These are phyloP conservation scores for Blastobasis lacticolella DNA, from an alignment of 2,888 invertebrate genomes.

Conservation along the genomic window DNA sequence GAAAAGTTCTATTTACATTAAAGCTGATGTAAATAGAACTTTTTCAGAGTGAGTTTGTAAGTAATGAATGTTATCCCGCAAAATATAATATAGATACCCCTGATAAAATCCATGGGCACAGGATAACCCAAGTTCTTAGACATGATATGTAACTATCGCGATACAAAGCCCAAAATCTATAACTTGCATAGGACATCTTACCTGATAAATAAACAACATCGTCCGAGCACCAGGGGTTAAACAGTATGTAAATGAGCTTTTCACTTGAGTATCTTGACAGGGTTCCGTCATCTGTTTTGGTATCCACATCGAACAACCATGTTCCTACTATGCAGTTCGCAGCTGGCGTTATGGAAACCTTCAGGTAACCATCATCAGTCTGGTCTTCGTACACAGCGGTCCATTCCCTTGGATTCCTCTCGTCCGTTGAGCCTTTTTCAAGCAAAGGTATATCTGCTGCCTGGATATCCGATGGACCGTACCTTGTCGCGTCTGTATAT, in stretches of 20 bases:
- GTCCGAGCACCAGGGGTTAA: constrained; percentile 90
- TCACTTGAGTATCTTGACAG: constrained; percentile 85
- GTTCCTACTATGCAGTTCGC: constrained; percentile 84
- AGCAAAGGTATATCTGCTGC: constrained; percentile 83
- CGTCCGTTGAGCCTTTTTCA: constrained; percentile 74
- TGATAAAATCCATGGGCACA: too few relatives aligned
- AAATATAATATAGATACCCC: too few relatives aligned
- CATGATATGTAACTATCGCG: too few relatives aligned
- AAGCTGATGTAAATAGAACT: too few relatives aligned
- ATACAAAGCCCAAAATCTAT: too few relatives aligned
- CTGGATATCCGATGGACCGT: constrained; percentile 87
- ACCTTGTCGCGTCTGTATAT: constrained; percentile 79
- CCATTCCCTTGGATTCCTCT: constrained; percentile 75
- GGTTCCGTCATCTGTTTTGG: constrained; percentile 79
- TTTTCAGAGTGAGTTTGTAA: too few relatives aligned
- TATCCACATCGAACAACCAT: constrained; percentile 90
- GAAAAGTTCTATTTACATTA: too few relatives aligned
- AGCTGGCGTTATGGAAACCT: constrained; percentile 81
- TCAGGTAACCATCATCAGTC: constrained; percentile 72
- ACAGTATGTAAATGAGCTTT: constrained; percentile 85
- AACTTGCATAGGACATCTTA: constrained; percentile 27
- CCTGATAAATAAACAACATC: constrained; percentile 81
- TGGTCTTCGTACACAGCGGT: constrained; percentile 80
- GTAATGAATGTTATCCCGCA: too few relatives aligned
- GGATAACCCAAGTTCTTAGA: too few relatives aligned